phyloP scores from a whole-genome alignment of 2,888 invertebrate genomes.

The Thecocarcelia acutangulata region DNA sequence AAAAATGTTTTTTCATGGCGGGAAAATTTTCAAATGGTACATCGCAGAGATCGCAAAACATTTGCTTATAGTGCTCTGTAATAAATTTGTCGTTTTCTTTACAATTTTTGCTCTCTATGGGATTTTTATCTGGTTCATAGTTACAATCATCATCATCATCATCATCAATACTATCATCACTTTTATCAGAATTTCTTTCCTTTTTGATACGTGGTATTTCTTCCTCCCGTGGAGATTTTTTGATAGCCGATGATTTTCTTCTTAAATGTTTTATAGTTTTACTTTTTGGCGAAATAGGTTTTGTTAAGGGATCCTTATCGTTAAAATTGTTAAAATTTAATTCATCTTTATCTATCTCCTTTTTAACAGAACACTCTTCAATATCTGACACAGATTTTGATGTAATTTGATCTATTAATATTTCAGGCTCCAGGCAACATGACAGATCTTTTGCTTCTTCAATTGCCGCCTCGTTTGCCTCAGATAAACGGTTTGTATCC shows the following conservation, averaged over 20 bases:
- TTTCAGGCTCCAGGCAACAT: constrained; percentile 23
- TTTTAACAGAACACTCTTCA: constrained; percentile 4
- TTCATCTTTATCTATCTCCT: not conserved
- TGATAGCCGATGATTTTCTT: not conserved
- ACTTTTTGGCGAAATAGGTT: not conserved
- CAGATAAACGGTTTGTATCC: no score
- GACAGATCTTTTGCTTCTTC: constrained; percentile 26
- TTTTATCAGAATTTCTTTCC: constrained; percentile 1
- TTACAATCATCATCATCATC: constrained; percentile 70
- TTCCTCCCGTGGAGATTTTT: constrained; percentile 32
- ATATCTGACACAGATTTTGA: not conserved
- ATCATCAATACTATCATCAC: constrained; percentile 6
- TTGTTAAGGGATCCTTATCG: constrained; percentile 43
- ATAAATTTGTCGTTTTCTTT: constrained; percentile 75
- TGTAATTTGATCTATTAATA: constrained; percentile 26
- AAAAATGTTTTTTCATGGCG: constrained; percentile 74
- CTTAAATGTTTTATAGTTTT: constrained; percentile 1
- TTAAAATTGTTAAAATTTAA: not conserved
- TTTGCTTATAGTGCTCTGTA: constrained; percentile 74
- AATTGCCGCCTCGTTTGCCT: no score
- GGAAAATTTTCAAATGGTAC: constrained; percentile 75
- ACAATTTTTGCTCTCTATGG: constrained; percentile 72
- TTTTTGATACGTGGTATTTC: constrained; percentile 56
- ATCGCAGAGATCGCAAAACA: constrained; percentile 75
- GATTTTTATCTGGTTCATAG: constrained; percentile 71